Conservation (phyloP, 1,140 invertebrate genomes). For the Zaprionus vittiger region DNA sequence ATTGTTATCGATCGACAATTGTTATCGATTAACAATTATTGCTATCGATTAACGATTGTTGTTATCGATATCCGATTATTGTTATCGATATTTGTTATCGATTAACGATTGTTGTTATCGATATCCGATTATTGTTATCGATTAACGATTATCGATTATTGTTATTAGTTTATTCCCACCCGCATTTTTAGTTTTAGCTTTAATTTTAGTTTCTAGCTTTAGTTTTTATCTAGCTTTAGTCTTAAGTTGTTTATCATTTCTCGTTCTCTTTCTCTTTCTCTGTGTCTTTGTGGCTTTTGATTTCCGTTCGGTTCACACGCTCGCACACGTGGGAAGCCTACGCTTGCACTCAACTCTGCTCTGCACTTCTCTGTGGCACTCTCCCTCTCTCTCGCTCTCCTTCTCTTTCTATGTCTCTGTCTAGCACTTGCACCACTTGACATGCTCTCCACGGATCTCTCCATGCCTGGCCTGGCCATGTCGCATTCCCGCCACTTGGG, state of each 20-base stretch:
- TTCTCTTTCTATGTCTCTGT: background rate
- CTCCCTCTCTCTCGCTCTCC: background rate
- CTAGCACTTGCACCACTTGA: conserved; percentile 49
- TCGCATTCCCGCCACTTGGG: conserved; percentile 77
- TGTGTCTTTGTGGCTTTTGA: conserved; percentile 14
- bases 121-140: too few relatives aligned
- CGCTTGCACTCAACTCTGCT: conserved; percentile 49
- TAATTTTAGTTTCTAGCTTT: conserved; percentile 34
- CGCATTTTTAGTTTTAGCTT: conserved; percentile 37
- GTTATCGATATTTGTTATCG: too few relatives aligned
- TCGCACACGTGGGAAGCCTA: conserved; percentile 73
- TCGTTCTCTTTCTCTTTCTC: conserved; percentile 10
- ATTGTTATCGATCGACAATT: too few relatives aligned
- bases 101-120: too few relatives aligned
- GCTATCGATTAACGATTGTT: too few relatives aligned
- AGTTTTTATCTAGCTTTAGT: conserved; percentile 33
- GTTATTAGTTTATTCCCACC: conserved; percentile 9
- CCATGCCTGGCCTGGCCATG: conserved; percentile 1
- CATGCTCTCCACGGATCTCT: conserved; percentile 22
- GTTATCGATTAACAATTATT: too few relatives aligned
- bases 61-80: too few relatives aligned
- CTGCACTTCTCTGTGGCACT: conserved; percentile 25
- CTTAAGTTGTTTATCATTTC: conserved; percentile 27
- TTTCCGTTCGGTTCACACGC: conserved; percentile 67
- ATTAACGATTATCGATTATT: conserved; percentile 7